These are phyloP conservation scores for Pseudomyrmex flavicornis DNA, from an alignment of 1,140 invertebrate genomes.

Conservation along the genomic window DNA sequence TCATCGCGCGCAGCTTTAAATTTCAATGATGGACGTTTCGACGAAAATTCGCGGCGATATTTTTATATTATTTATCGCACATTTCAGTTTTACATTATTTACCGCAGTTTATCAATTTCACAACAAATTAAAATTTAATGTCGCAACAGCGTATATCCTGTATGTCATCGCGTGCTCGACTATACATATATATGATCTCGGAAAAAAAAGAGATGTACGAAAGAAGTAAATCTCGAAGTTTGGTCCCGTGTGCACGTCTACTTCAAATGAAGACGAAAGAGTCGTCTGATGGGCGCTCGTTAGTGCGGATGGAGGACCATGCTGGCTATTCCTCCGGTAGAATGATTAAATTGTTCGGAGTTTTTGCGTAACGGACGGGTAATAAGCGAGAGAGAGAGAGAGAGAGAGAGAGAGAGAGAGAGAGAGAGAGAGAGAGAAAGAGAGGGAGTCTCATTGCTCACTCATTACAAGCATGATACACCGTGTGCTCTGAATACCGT, in stretches of 20 bases:
- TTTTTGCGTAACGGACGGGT: slow-evolving; percentile 43
- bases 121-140: slow-evolving; percentile 40
- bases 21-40: background rate
- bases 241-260: slow-evolving; percentile 44
- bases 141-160: background rate
- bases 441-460: slow-evolving; percentile 13
- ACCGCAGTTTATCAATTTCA: background rate
- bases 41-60: background rate
- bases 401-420: no score
- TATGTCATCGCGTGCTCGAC: slow-evolving; percentile 24
- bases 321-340: slow-evolving; percentile 29
- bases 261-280: slow-evolving; percentile 74
- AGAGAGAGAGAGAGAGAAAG: no score
- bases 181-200: slow-evolving; percentile 2
- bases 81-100: slow-evolving; percentile 3
- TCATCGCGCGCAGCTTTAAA: background rate
- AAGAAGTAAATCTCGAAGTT: slow-evolving; percentile 56
- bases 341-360: slow-evolving; percentile 54
- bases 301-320: slow-evolving; percentile 58
- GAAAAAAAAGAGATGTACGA: background rate
- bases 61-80: slow-evolving; percentile 17
- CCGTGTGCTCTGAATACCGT: slow-evolving; percentile 26
- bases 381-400: slow-evolving; percentile 27
- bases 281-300: slow-evolving; percentile 66
- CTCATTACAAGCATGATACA: slow-evolving; percentile 36